Evolutionary conservation across 1,140 invertebrate genomes (phyloP).

Genomic region (Oppia nitens): DNA sequence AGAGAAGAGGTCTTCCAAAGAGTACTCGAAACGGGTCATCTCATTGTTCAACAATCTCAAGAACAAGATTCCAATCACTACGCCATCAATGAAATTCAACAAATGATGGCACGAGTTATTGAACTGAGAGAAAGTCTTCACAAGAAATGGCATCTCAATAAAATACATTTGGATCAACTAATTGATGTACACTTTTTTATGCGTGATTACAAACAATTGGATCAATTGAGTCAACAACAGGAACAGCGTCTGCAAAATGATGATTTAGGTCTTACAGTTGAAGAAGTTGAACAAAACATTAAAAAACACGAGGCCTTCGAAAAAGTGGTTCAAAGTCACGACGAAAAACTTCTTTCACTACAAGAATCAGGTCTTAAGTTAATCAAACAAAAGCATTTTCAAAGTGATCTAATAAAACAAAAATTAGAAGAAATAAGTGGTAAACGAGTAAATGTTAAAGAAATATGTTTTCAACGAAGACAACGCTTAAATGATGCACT

Average conservation of each 20-base stretch:
- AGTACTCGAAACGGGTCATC: slow-evolving; percentile 57
- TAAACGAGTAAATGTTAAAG: slow-evolving; percentile 41
- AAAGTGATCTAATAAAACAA: slow-evolving; percentile 62
- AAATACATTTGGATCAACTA: slow-evolving; percentile 77
- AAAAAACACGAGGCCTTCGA: slow-evolving; percentile 84
- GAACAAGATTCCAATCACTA: slow-evolving; percentile 57
- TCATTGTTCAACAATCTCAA: slow-evolving; percentile 64
- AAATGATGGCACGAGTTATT: slow-evolving; percentile 53
- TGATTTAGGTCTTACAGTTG: slow-evolving; percentile 41
- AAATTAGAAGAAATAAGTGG: slow-evolving; percentile 26
- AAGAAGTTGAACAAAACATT: slow-evolving; percentile 65
- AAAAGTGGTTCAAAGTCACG: slow-evolving; percentile 60
- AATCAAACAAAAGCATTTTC: slow-evolving; percentile 80
- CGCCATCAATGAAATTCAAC: slow-evolving; percentile 45
- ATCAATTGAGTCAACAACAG: slow-evolving; percentile 69
- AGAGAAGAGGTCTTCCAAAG: slow-evolving; percentile 65
- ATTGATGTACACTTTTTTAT: slow-evolving; percentile 89
- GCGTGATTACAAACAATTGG: slow-evolving; percentile 79
- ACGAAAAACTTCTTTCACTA: slow-evolving; percentile 66
- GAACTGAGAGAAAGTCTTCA: slow-evolving; percentile 60
- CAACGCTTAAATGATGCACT: slow-evolving; percentile 56
- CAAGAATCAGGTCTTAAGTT: slow-evolving; percentile 75
- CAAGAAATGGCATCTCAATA: slow-evolving; percentile 69
- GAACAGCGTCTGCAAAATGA: slow-evolving; percentile 39
- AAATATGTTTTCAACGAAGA: slow-evolving; percentile 42